phyloP scores from a whole-genome alignment of 2,888 invertebrate genomes.

The Camponotus fellah region DNA sequence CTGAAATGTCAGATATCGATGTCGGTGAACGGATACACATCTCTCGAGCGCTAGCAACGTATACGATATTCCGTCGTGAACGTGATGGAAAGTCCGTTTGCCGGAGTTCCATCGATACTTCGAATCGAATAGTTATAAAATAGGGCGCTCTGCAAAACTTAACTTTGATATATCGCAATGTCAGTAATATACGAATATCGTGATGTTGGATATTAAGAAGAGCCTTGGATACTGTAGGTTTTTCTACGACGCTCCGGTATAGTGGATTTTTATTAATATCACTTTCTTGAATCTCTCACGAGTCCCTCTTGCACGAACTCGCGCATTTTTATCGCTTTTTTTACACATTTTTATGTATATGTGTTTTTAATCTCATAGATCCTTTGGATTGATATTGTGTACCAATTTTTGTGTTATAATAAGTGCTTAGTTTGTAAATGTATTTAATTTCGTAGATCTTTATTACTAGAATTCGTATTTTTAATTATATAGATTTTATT shows the following conservation, averaged over 20 bases:
- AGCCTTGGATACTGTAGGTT: not conserved
- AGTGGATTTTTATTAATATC: not conserved
- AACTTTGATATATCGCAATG: conserved; percentile 3
- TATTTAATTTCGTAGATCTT: not conserved
- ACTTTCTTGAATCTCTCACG: not conserved
- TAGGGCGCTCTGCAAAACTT: not conserved
- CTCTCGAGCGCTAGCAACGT: not conserved
- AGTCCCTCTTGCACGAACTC: not conserved
- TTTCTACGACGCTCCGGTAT: not conserved
- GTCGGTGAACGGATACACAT: conserved; percentile 27
- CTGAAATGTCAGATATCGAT: conserved; percentile 67
- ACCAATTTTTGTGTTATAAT: not conserved
- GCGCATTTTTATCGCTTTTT: not conserved
- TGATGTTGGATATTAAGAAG: not conserved
- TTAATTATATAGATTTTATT: not conserved
- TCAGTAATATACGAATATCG: not conserved
- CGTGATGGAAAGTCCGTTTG: not conserved
- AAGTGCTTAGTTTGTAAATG: not conserved
- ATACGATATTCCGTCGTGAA: not conserved
- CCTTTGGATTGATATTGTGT: not conserved
- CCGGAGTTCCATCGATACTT: not conserved
- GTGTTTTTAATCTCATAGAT: not conserved
- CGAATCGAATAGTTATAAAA: conserved; percentile 2
- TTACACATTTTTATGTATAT: not conserved
- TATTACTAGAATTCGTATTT: not conserved